These are phyloP conservation scores for Atherix ibis DNA, from an alignment of 2,888 invertebrate genomes.

Conservation along the genomic window DNA sequence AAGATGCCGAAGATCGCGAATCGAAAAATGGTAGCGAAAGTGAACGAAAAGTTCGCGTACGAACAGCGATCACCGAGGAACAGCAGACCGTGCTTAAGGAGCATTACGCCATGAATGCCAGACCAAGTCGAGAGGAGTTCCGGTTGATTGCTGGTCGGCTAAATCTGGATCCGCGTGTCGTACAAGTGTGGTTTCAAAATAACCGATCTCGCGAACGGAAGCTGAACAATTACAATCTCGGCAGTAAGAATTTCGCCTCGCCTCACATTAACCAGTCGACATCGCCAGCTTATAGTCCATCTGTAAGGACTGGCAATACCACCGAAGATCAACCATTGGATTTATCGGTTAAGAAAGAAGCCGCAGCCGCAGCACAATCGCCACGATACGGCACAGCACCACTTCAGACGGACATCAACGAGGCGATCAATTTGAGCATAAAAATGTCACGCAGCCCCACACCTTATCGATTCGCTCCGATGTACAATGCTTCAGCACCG, in stretches of 20 bases:
- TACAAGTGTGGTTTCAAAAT: conserved; percentile 95
- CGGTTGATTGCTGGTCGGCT: conserved; percentile 69
- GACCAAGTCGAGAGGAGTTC: conserved; percentile 89
- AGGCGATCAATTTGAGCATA: conserved; percentile 63
- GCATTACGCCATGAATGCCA: conserved; percentile 77
- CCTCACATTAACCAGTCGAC: conserved; percentile 13
- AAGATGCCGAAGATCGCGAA: conserved; percentile 39
- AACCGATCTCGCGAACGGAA: conserved; percentile 78
- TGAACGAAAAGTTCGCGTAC: conserved; percentile 72
- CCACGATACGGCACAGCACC: conserved; percentile 45
- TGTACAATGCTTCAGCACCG: conserved; percentile 16
- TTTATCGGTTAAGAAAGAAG: conserved; percentile 67
- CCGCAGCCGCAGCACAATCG: conserved; percentile 38
- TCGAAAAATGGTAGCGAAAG: conserved; percentile 41
- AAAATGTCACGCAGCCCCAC: conserved; percentile 48
- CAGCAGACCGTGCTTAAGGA: conserved; percentile 79
- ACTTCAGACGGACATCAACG: conserved; percentile 41
- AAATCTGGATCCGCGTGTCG: conserved; percentile 61
- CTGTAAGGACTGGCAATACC: conserved; percentile 3
- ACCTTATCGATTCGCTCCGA: conserved; percentile 36
- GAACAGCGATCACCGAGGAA: conserved; percentile 88
- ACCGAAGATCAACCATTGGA: conserved; percentile 70
- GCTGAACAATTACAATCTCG: conserved; percentile 33
- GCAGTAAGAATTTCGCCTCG: conserved; percentile 16
- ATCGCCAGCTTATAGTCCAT: conserved; percentile 12